Evolutionary conservation across 2,797 vertebrate genomes (phyloP), one percentile per base, ranked within the genome.

Genomic region (Chaunax sp.): DNA sequence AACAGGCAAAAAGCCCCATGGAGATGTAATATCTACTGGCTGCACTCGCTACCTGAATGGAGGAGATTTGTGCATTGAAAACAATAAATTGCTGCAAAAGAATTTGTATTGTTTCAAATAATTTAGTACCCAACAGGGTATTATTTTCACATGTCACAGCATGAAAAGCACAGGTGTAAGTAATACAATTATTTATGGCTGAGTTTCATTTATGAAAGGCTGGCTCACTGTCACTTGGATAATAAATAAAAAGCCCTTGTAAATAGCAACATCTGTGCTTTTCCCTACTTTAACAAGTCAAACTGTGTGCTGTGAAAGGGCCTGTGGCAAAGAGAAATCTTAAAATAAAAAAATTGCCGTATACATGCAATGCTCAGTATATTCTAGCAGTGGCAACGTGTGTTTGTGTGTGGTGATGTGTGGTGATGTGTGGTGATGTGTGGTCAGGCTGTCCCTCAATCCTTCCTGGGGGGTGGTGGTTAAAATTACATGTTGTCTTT

Each of bases 401-500:
- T 28, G 58, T 53, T 37, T 55, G 72, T 62, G 46, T 61, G n/a
- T 30, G 50, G 56, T 60, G 41, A 37, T 7, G 1, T 37, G 4
- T 37, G 35, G 13, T 37, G n/a, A n/a, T n/a, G n/a, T 38, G 50
- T 30, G 50, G 56, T 60, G 41, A 37, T 7, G 1, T 37, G 4
- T 37, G 35, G 13, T 37, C 13, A 14, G 10, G 5, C 5, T 37
- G 35, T 37, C 35, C 35, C 35, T 37, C 35, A 37, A 37, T 37
- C 13, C 9, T 37, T 37, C 28, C 46, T 20, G 52, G 38, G 38
- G 1, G 11, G 1, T 19, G 14, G 14, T n/a, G n/a, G 38, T 53
- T 26, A 37, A 66, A 70, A 81, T 81, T 55, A 74, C 49, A 50
- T 53, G 47, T 55, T 66, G n/a, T 23, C 61, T 72, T 68, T 67